phyloP scores from a whole-genome alignment of 1,140 invertebrate species.

The Episyrphus balteatus region DNA sequence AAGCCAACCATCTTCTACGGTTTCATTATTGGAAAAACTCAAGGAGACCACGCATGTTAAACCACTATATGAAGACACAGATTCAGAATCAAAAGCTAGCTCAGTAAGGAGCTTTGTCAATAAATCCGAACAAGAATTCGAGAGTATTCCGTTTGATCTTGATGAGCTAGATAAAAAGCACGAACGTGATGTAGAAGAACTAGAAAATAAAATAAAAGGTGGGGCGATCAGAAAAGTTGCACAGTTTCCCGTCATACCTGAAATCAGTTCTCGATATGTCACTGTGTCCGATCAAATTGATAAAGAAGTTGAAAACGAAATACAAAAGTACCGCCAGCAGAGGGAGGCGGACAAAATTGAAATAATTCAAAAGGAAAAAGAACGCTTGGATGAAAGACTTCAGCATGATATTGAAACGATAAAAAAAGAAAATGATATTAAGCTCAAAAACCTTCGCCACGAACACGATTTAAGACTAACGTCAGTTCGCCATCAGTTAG shows the following conservation, averaged over 20 bases:
- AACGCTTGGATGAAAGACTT: constrained; percentile 16
- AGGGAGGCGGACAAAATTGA: neutral
- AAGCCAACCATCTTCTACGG: constrained; percentile 1
- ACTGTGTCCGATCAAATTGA: neutral
- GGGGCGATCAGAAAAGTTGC: neutral
- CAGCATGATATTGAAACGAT: constrained; percentile 28
- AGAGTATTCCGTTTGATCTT: constrained; percentile 19
- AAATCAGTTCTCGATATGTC: constrained; percentile 1
- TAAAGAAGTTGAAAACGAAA: neutral
- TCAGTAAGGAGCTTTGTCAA: constrained; percentile 32
- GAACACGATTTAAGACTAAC: constrained; percentile 43
- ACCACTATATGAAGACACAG: constrained; percentile 29
- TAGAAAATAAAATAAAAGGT: constrained; percentile 17
- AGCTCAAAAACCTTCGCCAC: constrained; percentile 37
- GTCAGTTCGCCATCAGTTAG: constrained; percentile 41
- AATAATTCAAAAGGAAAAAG: constrained; percentile 10
- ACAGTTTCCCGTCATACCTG: constrained; percentile 5
- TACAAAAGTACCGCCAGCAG: neutral
- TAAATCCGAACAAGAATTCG: constrained; percentile 21
- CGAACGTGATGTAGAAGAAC: constrained; percentile 34
- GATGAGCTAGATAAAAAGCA: constrained; percentile 22
- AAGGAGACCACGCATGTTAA: constrained; percentile 15
- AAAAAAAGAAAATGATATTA: constrained; percentile 35
- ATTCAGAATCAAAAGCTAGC: constrained; percentile 45
- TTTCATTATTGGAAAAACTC: constrained; percentile 17